Conservation (phyloP, 2,888 invertebrate genomes). For the Chalcis sispes region DNA sequence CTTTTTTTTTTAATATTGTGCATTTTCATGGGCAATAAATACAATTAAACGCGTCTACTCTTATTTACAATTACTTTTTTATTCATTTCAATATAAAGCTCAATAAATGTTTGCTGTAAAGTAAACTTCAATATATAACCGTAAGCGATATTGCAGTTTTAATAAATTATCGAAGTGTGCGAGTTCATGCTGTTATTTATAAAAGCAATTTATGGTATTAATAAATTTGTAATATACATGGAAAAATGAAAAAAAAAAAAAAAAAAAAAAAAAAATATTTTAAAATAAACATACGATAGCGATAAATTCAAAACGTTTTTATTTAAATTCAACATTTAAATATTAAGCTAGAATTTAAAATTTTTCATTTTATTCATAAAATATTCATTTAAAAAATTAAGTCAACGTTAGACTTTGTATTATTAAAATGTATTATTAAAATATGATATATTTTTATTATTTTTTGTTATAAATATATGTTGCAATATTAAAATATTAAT, state of each 20-base stretch:
- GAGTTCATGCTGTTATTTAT: slow-evolving; percentile 17
- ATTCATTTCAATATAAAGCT: slow-evolving; percentile 9
- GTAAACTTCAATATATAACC: background rate
- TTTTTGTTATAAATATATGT: no score
- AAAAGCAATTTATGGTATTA: slow-evolving; percentile 6
- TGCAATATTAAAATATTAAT: no score
- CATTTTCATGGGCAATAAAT: no score
- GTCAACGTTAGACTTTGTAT: no score
- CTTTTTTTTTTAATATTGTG: no score
- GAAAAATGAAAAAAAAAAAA: no score
- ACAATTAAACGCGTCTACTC: background rate
- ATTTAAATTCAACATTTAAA: no score
- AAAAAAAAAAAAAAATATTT: background rate
- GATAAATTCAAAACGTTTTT: no score
- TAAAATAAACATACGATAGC: slow-evolving; percentile 31
- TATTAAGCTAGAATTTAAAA: background rate
- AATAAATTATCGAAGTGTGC: slow-evolving; percentile 7
- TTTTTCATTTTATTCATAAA: background rate
- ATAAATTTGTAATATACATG: background rate
- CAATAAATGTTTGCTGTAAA: slow-evolving; percentile 5
- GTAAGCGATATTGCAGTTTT: slow-evolving; percentile 3
- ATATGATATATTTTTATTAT: no score
- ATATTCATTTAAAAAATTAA: no score
- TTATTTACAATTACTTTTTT: slow-evolving; percentile 11
- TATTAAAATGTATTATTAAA: no score